Evolutionary conservation across 1,140 invertebrate genomes (phyloP).

Genomic region (Argopecten irradians): DNA sequence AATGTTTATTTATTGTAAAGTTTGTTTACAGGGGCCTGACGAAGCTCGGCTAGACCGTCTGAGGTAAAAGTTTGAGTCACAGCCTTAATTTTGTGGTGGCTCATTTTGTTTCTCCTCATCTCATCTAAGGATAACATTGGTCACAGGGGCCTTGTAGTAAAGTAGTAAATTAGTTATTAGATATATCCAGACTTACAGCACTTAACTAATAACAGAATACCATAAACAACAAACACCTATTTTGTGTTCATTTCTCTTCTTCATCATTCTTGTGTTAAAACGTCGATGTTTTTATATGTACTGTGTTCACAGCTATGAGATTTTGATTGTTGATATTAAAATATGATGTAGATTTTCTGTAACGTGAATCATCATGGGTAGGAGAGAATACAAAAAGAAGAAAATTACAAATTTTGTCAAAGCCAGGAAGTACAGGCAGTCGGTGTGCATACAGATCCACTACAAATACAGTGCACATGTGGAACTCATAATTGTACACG

Average conservation of each 20-base stretch:
- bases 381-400: background rate
- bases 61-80: background rate
- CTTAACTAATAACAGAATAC: background rate
- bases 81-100: background rate
- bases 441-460: background rate
- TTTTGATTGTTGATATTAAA: background rate
- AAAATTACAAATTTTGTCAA: background rate
- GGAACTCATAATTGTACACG: background rate
- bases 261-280: background rate
- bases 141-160: background rate
- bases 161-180: background rate
- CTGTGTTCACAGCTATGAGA: background rate
- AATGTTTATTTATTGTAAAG: background rate
- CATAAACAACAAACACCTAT: background rate
- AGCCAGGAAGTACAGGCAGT: background rate
- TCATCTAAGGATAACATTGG: background rate
- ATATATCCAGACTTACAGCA: background rate
- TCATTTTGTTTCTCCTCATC: background rate
- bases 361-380: background rate
- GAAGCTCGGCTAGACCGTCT: background rate
- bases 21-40: background rate
- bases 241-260: background rate
- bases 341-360: background rate
- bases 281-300: background rate
- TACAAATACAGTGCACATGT: background rate